Evolutionary conservation across 2,113 vertebrate species (phyloP), one percentile per base, ranked within the genome.

Genomic region (Laterallus jamaicensis): DNA sequence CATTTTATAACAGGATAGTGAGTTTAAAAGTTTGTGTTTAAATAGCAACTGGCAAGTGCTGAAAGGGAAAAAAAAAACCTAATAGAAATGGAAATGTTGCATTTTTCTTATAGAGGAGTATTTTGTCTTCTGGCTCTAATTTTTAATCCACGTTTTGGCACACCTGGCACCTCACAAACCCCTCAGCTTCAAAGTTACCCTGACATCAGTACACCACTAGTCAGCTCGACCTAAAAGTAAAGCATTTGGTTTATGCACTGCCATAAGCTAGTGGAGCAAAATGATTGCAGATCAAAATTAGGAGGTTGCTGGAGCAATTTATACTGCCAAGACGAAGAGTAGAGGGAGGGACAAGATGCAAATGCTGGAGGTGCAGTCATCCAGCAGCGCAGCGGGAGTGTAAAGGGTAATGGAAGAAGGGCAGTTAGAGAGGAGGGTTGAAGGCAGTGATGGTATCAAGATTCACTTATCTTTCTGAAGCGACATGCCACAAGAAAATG

Each of bases 351-450:
- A 82, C 50, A 79, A 4, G 59, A 90, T 62, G 85, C 49, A 95
- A 68, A 92, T 52, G 67, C 54, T 88, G 90, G 49, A 66, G 84
- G 69, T 75, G 90, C 92, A 75, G 81, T 52, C 81, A 70, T 26
- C 84, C 77, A 94, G 93, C 62, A 91, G 92, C 28, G 0, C 89
- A 70, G 89, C 80, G 71, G 89, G 47, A 78, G 29, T 0, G 0
- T 50, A 89, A 92, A 92, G 78, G 77, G 90, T 70, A 91, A 92
- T 68, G 87, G 77, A 75, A 66, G 84, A 89, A 67, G 56, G 39
- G 44, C 49, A 90, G 71, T 6, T 15, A 49, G 39, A 82, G 39
- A 70, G 58, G 47, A 76, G 55, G 63, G 55, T 8, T 74, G 71
- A 42, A 91, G 85, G 85, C 85, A 81, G n/a, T 15, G 71, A 63